phyloP scores from a whole-genome alignment of 2,797 vertebrate genomes.

The Typhlichthys subterraneus region DNA sequence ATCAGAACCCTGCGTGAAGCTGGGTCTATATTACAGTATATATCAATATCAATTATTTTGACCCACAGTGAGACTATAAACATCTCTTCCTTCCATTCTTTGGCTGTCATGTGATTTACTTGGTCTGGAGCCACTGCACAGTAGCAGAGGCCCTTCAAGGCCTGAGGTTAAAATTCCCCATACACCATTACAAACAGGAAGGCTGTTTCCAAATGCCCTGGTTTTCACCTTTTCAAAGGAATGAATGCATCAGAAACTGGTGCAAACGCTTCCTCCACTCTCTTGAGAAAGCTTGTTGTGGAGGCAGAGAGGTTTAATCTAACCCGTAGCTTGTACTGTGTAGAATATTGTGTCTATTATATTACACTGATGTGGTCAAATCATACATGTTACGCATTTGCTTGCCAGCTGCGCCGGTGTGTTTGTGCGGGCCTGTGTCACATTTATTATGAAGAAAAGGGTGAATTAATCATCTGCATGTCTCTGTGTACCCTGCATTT shows the following conservation, averaged over 20 bases:
- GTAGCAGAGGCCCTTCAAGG: conserved; percentile 17
- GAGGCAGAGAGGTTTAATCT: conserved; percentile 18
- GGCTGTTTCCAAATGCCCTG: conserved; percentile 12
- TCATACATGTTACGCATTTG: conserved; percentile 28
- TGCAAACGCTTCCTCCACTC: conserved; percentile 11
- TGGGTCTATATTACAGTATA: background rate
- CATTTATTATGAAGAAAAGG: conserved; percentile 2
- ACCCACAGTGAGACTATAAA: too few relatives aligned
- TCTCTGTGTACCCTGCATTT: conserved; percentile 26
- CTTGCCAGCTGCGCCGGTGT: conserved; percentile 24
- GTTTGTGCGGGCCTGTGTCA: conserved; percentile 13
- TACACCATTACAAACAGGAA: conserved; percentile 3
- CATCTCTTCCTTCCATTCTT: background rate
- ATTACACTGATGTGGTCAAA: conserved; percentile 30
- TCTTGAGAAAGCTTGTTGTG: conserved; percentile 27
- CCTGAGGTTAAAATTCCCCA: conserved; percentile 19
- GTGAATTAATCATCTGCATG: conserved; percentile 27
- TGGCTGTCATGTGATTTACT: conserved; percentile 6
- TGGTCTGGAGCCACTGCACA: conserved; percentile 14
- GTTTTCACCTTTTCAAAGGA: conserved; percentile 21
- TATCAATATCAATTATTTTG: background rate
- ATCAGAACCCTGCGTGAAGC: too few relatives aligned
- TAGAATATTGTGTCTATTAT: conserved; percentile 15
- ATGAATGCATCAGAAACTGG: conserved; percentile 19
- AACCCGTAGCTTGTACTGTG: conserved; percentile 1